A percentile compares a stretch with the other conserved stretches of the same genome.
phyloP scores from a whole-genome alignment of 2,888 invertebrate genomes.

The Meiosimyza platycephala region DNA sequence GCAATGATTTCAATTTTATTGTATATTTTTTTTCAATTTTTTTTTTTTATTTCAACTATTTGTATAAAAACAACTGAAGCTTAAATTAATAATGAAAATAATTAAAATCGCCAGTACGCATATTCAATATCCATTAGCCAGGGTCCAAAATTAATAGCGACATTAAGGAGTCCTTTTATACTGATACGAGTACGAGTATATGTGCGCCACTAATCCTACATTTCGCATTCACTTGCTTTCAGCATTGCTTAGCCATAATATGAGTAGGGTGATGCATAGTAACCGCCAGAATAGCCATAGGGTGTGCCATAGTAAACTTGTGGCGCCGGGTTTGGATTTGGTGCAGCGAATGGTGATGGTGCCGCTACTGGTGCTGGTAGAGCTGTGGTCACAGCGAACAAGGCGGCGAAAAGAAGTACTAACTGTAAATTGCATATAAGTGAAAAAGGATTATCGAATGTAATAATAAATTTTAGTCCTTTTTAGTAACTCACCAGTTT shows the following conservation, averaged over 20 bases:
- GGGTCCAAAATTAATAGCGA: constrained; percentile 2
- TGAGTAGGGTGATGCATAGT: constrained; percentile 42
- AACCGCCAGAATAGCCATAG: constrained; percentile 35
- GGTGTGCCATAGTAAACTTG: constrained; percentile 43
- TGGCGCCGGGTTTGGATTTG: constrained; percentile 39
- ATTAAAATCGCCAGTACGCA: constrained; percentile 14
- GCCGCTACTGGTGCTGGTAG: constrained; percentile 42
- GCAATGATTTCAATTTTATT: constrained; percentile 12
- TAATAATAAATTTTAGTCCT: not conserved
- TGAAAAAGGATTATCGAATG: not conserved
- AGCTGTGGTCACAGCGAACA: constrained; percentile 46
- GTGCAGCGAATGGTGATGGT: constrained; percentile 40
- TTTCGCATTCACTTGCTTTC: not conserved
- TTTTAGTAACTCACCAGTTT: constrained; percentile 41
- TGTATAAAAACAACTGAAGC: constrained; percentile 5
- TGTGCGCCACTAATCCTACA: constrained; percentile 13
- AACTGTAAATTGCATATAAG: constrained; percentile 43
- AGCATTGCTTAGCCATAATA: constrained; percentile 43
- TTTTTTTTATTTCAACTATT: not conserved
- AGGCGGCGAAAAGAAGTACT: constrained; percentile 46
- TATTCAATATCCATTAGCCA: constrained; percentile 12
- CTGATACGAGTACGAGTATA: not conserved
- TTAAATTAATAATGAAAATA: not conserved
- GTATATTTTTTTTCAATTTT: constrained; percentile 8
- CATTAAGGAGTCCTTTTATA: not conserved